Base-by-base conservation (phyloP, 2,888 invertebrate genomes). In the Salpingus planirostris region DNA sequence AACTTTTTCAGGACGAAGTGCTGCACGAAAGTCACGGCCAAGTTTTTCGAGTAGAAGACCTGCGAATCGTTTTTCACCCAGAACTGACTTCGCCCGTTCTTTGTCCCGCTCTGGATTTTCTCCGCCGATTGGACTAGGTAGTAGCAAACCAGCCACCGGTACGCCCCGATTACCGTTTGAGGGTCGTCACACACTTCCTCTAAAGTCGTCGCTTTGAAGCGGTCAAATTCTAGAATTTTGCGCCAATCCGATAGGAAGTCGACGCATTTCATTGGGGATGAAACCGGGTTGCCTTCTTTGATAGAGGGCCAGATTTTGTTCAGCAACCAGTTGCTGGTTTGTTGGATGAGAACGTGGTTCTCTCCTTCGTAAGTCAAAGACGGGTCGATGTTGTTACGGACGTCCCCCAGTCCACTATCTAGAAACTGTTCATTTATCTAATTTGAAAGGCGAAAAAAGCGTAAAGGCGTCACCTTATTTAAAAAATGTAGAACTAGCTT, bases 351-450 rank as follows among this genome's bases (percentile, higher is more conserved):
- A 1, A 92, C 81, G 54, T 88, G 87, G 67, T 89, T 90, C 67
- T 92, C 91, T 0, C 92, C 91, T 64, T 92, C 91, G 57, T 89
- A 92, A 0, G 83, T 92, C 55, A 83, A 82, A 64, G 84, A 87
- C 0, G 88, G 87, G 60, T 91, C 91, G 59, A 87, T 80, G 55
- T 85, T 80, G 58, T 82, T 76, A 23, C 87, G 73, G 0, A 89
- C 59, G 6, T 78, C 77, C 25, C 86, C 84, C 29, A 91, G 65
- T 10, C 80, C 76, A 14, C 84, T 66, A 21, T 78, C 86, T 85
- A 53, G 2, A 55, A 53, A 24, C 35, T 39, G n/a, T n/a, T n/a
- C n/a, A n/a, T n/a, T n/a, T n/a, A n/a, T n/a, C n/a, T n/a, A n/a
- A n/a, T n/a, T n/a, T n/a, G n/a, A n/a, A n/a, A n/a, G n/a, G n/a